Conservation (phyloP, 2,113 vertebrate species). For the Brachypteracias leptosomus region DNA sequence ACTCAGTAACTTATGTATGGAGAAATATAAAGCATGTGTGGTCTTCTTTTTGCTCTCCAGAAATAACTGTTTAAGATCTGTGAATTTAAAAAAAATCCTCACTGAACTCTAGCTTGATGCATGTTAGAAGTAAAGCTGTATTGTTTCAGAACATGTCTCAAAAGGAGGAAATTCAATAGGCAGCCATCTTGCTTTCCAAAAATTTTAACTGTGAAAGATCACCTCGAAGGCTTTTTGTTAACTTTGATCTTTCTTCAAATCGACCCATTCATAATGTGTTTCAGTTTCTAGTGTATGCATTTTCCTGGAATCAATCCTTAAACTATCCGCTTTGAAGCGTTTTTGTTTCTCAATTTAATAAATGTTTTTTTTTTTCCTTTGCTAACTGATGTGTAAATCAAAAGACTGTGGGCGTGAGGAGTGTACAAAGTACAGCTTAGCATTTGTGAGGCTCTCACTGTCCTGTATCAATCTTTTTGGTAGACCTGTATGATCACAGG, state of each 20-base stretch:
- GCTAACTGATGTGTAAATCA: not conserved
- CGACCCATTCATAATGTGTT: not conserved
- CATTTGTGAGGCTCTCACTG: not conserved
- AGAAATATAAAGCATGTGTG: not conserved
- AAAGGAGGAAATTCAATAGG: conserved; percentile 2
- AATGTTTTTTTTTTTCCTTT: not conserved
- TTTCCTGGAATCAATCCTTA: not conserved
- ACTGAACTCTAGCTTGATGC: not conserved
- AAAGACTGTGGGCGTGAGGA: not conserved
- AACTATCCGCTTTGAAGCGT: not conserved
- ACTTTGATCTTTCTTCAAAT: conserved; percentile 10
- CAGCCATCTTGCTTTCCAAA: conserved; percentile 1
- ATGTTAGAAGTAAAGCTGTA: not conserved
- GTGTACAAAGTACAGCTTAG: not conserved
- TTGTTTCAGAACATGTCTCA: not conserved
- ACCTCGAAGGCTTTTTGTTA: not conserved
- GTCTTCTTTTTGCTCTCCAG: not conserved
- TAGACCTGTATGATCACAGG: not conserved
- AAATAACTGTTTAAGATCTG: no score
- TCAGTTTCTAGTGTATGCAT: not conserved
- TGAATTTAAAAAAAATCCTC: not conserved
- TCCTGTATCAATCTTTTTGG: not conserved
- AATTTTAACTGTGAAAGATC: not conserved
- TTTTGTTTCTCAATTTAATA: not conserved
- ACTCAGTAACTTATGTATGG: not conserved